Evolutionary conservation across 2,888 invertebrate genomes (phyloP), one percentile per base, ranked within the genome.

Genomic region (Caenorhabditis panamensis): DNA sequence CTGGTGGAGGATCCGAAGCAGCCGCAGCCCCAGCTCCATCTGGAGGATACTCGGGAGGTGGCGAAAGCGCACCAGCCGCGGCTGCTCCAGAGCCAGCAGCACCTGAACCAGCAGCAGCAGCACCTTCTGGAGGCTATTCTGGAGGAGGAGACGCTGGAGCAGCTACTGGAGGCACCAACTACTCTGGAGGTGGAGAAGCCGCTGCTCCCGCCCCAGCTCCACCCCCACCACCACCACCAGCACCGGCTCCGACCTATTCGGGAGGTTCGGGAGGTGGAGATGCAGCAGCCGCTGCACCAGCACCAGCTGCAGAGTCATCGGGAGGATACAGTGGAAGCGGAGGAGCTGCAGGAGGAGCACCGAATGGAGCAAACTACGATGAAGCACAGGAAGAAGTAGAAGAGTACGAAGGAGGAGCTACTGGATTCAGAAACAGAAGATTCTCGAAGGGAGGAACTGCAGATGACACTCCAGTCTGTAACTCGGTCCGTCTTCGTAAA

Each of bases 321-420:
- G 54, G 62, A 31, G 56, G 59, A 62, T 69, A 76, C 62, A 56
- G 37, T 31, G 72, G 75, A 41, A 61, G 28, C 28, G 47, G 59
- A 51, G 77, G 62, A 26, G 80, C 49, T 9, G 67, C 47, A 1
- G 69, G 64, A 36, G 72, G 63, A 62, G 80, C 83, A 16, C 83
- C 83, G 51, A 67, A 53, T 18, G 84, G 84, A 36, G 84, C 82
- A 11, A 84, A 82, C 59, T 84, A 84, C 61, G 84, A 84, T 59
- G 80, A 84, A 28, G 82, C 82, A 22, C 78, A 80, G 49, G 79
- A 79, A 41, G 82, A 79, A 22, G 75, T 75, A 6, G 82, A 79
- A 28, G 84, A 84, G 41, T 82, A 84, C 31, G 82, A 84, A 11
- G 82, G 82, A 49, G 73, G 77, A 36, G 53, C 41, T 26, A 51